Percentiles rank a stretch among this genome's conserved stretches.
phyloP scores from a whole-genome alignment of 1,140 invertebrate genomes.

The Polypedilum vanderplanki region DNA sequence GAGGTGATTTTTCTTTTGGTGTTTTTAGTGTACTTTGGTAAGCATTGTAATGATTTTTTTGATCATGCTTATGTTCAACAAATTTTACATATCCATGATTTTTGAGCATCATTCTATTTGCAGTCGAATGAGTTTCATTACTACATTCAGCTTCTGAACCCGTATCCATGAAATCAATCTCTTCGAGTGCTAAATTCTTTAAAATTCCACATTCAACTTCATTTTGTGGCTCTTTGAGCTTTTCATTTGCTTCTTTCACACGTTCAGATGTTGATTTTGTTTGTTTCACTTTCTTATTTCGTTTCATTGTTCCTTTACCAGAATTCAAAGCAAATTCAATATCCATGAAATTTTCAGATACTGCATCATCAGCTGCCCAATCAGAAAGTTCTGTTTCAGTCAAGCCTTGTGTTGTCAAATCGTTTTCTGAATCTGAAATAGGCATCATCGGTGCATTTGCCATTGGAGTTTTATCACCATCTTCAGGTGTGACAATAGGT shows the following conservation, averaged over 20 bases:
- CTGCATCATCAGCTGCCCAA: conserved; percentile 70
- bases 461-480: conserved; percentile 42
- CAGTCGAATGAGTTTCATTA: conserved; percentile 52
- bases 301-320: conserved; percentile 47
- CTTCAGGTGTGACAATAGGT: conserved; percentile 30
- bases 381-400: conserved; percentile 80
- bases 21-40: conserved; percentile 5
- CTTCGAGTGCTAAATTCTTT: conserved; percentile 42
- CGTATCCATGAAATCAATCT: conserved; percentile 70
- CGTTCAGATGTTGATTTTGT: conserved; percentile 38
- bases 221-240: conserved; percentile 38
- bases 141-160: conserved; percentile 53
- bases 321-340: conserved; percentile 55
- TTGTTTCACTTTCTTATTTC: conserved; percentile 44
- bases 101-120: conserved; percentile 47
- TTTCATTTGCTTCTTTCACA: conserved; percentile 35
- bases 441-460: conserved; percentile 33
- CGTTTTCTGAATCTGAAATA: conserved; percentile 51
- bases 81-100: conserved; percentile 65
- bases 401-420: conserved; percentile 58
- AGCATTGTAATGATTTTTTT: conserved; percentile 29
- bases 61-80: conserved; percentile 46
- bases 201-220: conserved; percentile 40
- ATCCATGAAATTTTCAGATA: conserved; percentile 64
- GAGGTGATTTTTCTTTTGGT: conserved; percentile 33